Base-by-base conservation (phyloP, 2,888 invertebrate genomes). In the Dolomedes plantarius region DNA sequence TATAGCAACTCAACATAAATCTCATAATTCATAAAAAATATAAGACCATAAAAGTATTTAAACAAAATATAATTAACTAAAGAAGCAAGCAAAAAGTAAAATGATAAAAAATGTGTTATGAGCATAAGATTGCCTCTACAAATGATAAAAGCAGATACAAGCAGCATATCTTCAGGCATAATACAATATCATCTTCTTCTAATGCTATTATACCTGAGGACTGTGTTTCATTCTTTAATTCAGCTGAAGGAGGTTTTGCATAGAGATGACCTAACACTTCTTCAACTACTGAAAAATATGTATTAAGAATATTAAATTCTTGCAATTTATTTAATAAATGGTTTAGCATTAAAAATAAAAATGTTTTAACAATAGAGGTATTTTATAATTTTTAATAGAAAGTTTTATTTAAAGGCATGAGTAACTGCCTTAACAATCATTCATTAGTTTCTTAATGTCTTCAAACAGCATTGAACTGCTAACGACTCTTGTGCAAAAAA, bases 221-320 rank as follows among this genome's bases (percentile, higher is more conserved):
- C 56, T 68, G 77, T 78, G 81, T 77, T 69, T 87, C 87, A 82
- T 71, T 73, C 67, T 87, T 77, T 78, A 77, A 39, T 69, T 87
- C 87, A 23, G 87, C 87, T 67, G 87, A 82, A 41, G 87, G 81
- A 78, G 87, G 87, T 74, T 82, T 87, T 62, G 87, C 87, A 78
- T 87, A 87, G n/a, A 87, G 67, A 78, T 87, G 87, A 46, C 87
- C 87, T 64, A 87, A 77, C 41, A 87, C 79, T 74, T 87, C 87
- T 82, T 87, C 87, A 72, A 87, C 87, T 41, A 87, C 87, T 87
- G 56, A 23, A 68, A 50, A 13, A 39, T 9, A 36, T n/a, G n/a
- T n/a, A n/a, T n/a, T n/a, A n/a, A n/a, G n/a, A n/a, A n/a, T n/a
- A n/a, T n/a, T n/a, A n/a, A n/a, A n/a, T n/a, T n/a, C n/a, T n/a